phyloP scores from a whole-genome alignment of 2,113 vertebrate genomes.

The Agapornis roseicollis region DNA sequence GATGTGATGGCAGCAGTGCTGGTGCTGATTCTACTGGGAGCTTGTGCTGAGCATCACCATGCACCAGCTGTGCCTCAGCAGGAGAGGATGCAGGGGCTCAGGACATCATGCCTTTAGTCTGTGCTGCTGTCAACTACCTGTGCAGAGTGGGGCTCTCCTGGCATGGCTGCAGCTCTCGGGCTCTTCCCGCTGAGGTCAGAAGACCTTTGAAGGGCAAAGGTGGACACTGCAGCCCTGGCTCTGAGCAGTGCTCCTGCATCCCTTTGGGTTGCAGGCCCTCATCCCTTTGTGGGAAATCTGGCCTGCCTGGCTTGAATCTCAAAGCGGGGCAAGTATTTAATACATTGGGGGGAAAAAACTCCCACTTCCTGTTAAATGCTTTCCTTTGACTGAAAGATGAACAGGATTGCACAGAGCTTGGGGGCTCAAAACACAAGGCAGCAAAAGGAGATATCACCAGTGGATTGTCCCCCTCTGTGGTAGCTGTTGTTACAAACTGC shows the following conservation, averaged over 20 bases:
- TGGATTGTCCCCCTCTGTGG: not conserved
- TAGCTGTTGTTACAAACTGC: not conserved
- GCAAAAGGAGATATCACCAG: not conserved
- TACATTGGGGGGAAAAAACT: accelerated
- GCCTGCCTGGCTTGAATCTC: not conserved
- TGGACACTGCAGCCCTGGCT: not conserved
- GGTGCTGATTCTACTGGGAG: not conserved
- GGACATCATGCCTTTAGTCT: not conserved
- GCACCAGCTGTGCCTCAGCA: not conserved
- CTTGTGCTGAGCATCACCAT: not conserved
- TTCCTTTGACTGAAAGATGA: not conserved
- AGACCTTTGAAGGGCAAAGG: accelerated
- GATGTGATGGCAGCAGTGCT: accelerated
- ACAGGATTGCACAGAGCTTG: not conserved
- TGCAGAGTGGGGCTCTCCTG: too few relatives aligned
- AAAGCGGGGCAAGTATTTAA: not conserved
- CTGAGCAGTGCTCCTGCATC: not conserved
- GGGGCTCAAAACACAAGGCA: not conserved
- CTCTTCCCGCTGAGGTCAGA: not conserved
- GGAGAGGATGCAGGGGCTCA: accelerated
- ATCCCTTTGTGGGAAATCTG: not conserved
- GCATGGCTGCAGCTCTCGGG: accelerated
- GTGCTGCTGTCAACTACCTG: accelerated
- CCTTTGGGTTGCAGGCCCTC: not conserved
- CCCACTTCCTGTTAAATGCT: not conserved